A percentile compares a stretch with the other conserved stretches of the same genome.
Conservation (phyloP, 1,140 invertebrate genomes). For the Asbolus verrucosus region DNA sequence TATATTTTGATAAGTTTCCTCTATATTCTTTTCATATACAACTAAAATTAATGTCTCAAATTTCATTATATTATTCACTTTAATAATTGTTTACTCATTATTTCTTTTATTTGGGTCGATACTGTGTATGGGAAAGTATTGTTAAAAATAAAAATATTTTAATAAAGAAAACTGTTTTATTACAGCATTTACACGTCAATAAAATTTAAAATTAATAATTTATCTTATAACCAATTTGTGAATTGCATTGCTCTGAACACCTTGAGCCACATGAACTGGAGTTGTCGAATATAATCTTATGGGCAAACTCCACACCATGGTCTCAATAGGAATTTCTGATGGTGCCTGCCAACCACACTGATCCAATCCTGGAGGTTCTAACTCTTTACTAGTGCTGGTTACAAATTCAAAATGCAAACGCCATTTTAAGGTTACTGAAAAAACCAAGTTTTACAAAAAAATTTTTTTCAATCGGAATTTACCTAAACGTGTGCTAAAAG, state of each 20-base stretch:
- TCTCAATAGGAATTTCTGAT: slow-evolving; percentile 88
- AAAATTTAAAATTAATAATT: too few relatives aligned
- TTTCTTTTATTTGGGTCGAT: slow-evolving; percentile 32
- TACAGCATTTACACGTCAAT: background rate
- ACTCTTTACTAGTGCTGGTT: slow-evolving; percentile 75
- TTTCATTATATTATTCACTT: too few relatives aligned
- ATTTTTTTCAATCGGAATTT: slow-evolving; percentile 54
- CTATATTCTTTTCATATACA: slow-evolving; percentile 14
- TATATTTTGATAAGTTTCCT: slow-evolving; percentile 2
- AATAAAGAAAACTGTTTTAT: slow-evolving; percentile 34
- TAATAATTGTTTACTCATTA: too few relatives aligned
- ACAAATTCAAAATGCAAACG: slow-evolving; percentile 97
- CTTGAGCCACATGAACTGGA: slow-evolving; percentile 80
- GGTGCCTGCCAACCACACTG: slow-evolving; percentile 85
- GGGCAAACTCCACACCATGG: slow-evolving; percentile 97
- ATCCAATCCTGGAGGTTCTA: slow-evolving; percentile 68
- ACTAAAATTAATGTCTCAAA: slow-evolving; percentile 8
- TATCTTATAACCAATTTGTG: slow-evolving; percentile 61
- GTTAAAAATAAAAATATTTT: slow-evolving; percentile 42
- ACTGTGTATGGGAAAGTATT: slow-evolving; percentile 34
- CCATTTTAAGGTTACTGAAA: slow-evolving; percentile 89
- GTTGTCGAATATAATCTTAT: slow-evolving; percentile 92
- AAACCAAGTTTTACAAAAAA: slow-evolving; percentile 20
- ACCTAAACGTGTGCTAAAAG: slow-evolving; percentile 89
- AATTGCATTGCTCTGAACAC: slow-evolving; percentile 59